Evolutionary conservation across 1,140 invertebrate genomes (phyloP).

Genomic region (Anthonomus grandis): DNA sequence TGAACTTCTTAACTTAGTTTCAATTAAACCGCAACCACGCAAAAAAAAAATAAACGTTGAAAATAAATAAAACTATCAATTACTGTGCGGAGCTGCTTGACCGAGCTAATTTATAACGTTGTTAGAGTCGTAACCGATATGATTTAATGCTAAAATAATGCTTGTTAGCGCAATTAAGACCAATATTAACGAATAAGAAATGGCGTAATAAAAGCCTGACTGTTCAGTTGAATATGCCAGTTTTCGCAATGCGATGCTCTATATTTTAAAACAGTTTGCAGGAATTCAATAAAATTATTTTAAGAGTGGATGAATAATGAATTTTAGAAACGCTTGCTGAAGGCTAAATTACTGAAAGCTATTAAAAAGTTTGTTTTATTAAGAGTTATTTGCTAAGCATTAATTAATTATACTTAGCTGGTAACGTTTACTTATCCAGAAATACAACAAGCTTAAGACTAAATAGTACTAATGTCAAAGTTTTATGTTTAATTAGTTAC

Average conservation of each 20-base stretch:
- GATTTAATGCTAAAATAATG: constrained; percentile 27
- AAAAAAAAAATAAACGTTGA: too few relatives aligned
- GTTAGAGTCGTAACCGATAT: constrained; percentile 18
- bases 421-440: neutral
- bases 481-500: neutral
- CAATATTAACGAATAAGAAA: constrained; percentile 25
- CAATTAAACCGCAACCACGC: too few relatives aligned
- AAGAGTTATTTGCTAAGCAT: neutral
- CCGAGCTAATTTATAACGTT: constrained; percentile 15
- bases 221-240: constrained; percentile 13
- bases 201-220: constrained; percentile 15
- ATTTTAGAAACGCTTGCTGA: neutral
- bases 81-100: constrained; percentile 1
- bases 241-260: constrained; percentile 1
- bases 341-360: neutral
- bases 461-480: neutral
- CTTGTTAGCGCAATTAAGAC: constrained; percentile 27
- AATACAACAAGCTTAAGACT: neutral
- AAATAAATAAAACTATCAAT: constrained; percentile 22
- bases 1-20: too few relatives aligned
- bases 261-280: neutral
- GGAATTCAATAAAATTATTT: neutral
- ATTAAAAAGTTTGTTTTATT: neutral
- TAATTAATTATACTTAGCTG: neutral
- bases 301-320: neutral